Conservation (phyloP, 2,888 invertebrate species). For the Troglohyphantes excavatus region DNA sequence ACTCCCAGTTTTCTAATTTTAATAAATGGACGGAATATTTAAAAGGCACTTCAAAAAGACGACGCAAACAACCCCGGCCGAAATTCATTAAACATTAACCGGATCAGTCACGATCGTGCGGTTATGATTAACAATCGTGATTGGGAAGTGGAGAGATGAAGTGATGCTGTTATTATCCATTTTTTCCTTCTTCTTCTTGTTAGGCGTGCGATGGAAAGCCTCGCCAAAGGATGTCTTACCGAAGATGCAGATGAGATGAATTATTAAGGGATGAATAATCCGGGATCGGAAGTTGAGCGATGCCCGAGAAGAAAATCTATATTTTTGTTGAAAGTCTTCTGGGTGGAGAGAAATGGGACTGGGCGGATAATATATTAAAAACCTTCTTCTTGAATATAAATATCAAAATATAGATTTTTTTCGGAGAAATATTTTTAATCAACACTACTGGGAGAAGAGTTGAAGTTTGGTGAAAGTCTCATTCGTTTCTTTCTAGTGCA, state of each 20-base stretch:
- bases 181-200: not conserved
- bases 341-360: too few relatives aligned
- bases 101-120: not conserved
- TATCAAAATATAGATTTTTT: too few relatives aligned
- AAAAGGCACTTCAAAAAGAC: not conserved
- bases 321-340: too few relatives aligned
- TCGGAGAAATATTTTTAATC: too few relatives aligned
- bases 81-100: not conserved
- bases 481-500: too few relatives aligned
- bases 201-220: not conserved
- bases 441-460: too few relatives aligned
- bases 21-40: slow-evolving; percentile 5
- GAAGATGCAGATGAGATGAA: not conserved
- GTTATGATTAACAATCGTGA: not conserved
- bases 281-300: too few relatives aligned
- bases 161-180: not conserved
- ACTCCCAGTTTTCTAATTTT: not conserved
- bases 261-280: not conserved
- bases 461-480: too few relatives aligned
- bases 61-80: not conserved
- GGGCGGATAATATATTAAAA: too few relatives aligned
- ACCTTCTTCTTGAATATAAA: too few relatives aligned
- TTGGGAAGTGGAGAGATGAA: not conserved
- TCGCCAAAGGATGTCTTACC: not conserved
- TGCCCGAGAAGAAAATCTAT: too few relatives aligned